Evolutionary conservation across 2,797 vertebrate genomes (phyloP).

Genomic region (Chaetodon trifasciatus): DNA sequence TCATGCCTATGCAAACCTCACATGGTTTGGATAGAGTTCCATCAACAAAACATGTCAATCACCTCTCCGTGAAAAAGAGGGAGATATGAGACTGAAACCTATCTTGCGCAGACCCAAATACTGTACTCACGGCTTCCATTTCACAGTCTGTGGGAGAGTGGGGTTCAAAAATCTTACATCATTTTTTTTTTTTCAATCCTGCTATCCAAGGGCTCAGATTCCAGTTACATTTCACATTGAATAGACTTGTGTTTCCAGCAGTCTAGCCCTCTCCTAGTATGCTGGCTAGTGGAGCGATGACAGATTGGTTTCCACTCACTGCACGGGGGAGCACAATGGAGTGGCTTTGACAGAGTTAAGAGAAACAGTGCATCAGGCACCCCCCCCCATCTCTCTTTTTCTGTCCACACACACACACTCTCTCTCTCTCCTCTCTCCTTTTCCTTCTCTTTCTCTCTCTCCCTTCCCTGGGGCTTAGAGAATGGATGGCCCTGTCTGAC

Average conservation of each 20-base stretch:
- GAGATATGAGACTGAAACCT: constrained; percentile 73
- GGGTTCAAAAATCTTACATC: constrained; percentile 74
- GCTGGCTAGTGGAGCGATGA: constrained; percentile 83
- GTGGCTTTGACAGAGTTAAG: constrained; percentile 83
- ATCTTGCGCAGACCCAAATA: constrained; percentile 70
- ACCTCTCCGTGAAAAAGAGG: constrained; percentile 57
- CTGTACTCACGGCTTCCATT: constrained; percentile 75
- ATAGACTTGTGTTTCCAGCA: constrained; percentile 81
- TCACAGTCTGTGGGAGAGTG: constrained; percentile 75
- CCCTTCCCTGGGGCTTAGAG: constrained; percentile 79
- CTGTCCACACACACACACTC: constrained; percentile 23
- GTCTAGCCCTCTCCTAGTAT: constrained; percentile 69
- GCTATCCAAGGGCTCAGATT: constrained; percentile 76
- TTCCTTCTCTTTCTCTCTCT: constrained; percentile 49
- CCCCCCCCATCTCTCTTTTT: constrained; percentile 50
- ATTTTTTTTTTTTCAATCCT: constrained; percentile 56
- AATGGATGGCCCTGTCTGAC: constrained; percentile 86
- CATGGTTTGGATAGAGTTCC: constrained; percentile 72
- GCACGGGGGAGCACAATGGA: constrained; percentile 81
- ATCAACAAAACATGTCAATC: constrained; percentile 81
- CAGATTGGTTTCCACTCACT: constrained; percentile 83
- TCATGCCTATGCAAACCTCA: constrained; percentile 77
- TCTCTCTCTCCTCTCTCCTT: constrained; percentile 43
- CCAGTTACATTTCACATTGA: constrained; percentile 79
- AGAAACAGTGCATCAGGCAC: constrained; percentile 79